Evolutionary conservation across 1,140 invertebrate species (phyloP).

Genomic region (Zaprionus inermis): DNA sequence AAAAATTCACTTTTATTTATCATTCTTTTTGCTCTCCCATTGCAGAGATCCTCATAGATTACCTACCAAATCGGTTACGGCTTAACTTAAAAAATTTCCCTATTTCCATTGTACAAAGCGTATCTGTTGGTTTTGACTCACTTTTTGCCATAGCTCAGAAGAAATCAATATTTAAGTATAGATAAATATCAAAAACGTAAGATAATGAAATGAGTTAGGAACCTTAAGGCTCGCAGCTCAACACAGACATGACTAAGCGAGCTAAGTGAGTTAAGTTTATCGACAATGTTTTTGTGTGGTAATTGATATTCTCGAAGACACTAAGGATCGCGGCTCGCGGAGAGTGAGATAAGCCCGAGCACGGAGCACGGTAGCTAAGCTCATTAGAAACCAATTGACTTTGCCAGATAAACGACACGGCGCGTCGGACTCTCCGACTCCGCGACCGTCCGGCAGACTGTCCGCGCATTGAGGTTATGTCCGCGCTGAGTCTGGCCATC

Average conservation of each 20-base stretch:
- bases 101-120: too few relatives aligned
- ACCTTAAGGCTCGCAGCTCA: too few relatives aligned
- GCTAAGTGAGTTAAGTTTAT: constrained; percentile 8
- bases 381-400: constrained; percentile 81
- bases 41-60: too few relatives aligned
- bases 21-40: too few relatives aligned
- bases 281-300: constrained; percentile 3
- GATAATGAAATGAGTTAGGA: constrained; percentile 11
- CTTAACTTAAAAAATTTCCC: too few relatives aligned
- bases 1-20: too few relatives aligned
- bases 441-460: constrained; percentile 17
- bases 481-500: constrained; percentile 50
- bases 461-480: constrained; percentile 5
- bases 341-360: constrained; percentile 9
- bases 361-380: constrained; percentile 53
- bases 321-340: not conserved
- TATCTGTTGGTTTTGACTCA: constrained; percentile 1
- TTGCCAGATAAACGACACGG: constrained; percentile 63
- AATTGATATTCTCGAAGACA: not conserved
- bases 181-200: constrained; percentile 21
- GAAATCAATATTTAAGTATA: constrained; percentile 13
- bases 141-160: not conserved
- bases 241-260: constrained; percentile 12
- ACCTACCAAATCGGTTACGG: too few relatives aligned
- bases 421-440: not conserved